Evolutionary conservation across 2,113 vertebrate species (phyloP).

Genomic region (Daphoenositta chrysoptera): DNA sequence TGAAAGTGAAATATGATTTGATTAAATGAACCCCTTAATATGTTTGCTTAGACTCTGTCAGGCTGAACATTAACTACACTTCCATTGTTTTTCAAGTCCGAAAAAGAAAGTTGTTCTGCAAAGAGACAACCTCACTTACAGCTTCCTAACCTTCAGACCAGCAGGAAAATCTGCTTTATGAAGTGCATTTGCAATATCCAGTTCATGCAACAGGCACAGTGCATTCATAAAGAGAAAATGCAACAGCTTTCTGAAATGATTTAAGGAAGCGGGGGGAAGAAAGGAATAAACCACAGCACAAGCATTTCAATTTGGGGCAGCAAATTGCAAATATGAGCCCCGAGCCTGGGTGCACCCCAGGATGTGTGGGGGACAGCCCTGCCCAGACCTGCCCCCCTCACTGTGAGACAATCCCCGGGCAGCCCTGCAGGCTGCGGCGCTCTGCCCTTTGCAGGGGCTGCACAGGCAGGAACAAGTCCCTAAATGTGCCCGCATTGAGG

Average conservation of each 20-base stretch:
- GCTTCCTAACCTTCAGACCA: background rate
- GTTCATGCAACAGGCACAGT: background rate
- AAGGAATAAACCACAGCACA: accelerated
- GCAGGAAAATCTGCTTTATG: background rate
- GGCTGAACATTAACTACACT: constrained; percentile 24
- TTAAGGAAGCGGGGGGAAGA: accelerated
- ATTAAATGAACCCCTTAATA: constrained; percentile 48
- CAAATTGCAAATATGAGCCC: accelerated
- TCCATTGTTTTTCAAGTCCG: background rate
- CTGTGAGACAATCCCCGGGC: accelerated
- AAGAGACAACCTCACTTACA: background rate
- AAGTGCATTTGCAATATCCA: background rate
- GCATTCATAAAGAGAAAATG: background rate
- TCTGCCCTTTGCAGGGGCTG: background rate
- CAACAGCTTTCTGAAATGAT: background rate
- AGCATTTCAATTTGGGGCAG: background rate
- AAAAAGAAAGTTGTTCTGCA: background rate
- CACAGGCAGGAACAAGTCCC: background rate
- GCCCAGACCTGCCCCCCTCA: background rate
- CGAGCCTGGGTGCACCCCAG: background rate
- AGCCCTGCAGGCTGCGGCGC: background rate
- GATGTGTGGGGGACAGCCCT: background rate
- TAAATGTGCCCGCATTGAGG: accelerated
- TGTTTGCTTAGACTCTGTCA: constrained; percentile 39
- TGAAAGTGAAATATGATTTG: constrained; percentile 37